Percentiles rank a stretch among this genome's conserved stretches.
These are phyloP conservation scores for Ceratotherium simum DNA, from an alignment of 2,113 vertebrate genomes.

Conservation along the genomic window DNA sequence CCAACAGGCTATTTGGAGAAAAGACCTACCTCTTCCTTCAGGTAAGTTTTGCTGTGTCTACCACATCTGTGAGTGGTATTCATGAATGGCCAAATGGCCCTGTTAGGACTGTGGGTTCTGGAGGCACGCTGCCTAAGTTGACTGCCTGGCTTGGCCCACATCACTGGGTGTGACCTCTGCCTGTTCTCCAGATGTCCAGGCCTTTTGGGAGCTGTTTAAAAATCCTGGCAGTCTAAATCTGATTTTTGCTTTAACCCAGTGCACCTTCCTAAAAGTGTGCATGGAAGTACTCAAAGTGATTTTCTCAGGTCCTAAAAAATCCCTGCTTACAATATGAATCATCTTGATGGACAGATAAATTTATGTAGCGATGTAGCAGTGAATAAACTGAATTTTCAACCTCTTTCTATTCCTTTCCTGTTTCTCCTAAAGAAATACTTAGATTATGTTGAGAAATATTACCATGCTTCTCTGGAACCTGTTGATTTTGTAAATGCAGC, in stretches of 20 bases:
- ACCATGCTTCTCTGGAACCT: constrained; percentile 89
- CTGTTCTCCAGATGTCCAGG: background rate
- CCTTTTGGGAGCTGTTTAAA: background rate
- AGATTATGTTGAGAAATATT: constrained; percentile 90
- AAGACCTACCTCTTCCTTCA: constrained; percentile 87
- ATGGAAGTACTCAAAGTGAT: background rate
- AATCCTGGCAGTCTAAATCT: background rate
- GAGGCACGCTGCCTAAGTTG: background rate
- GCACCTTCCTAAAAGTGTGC: background rate
- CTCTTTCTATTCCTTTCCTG: constrained; percentile 64
- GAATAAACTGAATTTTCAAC: constrained; percentile 17
- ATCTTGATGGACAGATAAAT: background rate
- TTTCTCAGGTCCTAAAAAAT: background rate
- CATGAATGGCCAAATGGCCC: background rate
- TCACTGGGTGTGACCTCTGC: background rate
- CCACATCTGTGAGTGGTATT: background rate
- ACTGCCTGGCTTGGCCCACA: background rate
- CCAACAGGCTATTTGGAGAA: constrained; percentile 92
- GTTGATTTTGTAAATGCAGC: constrained; percentile 91
- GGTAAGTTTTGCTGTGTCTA: constrained; percentile 81
- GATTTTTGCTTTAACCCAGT: background rate
- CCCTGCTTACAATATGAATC: background rate
- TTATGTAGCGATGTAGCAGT: background rate
- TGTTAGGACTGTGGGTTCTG: background rate
- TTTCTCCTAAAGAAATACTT: constrained; percentile 88